phyloP scores from a whole-genome alignment of 2,888 invertebrate species.

The Rambutsinella grinnellia region DNA sequence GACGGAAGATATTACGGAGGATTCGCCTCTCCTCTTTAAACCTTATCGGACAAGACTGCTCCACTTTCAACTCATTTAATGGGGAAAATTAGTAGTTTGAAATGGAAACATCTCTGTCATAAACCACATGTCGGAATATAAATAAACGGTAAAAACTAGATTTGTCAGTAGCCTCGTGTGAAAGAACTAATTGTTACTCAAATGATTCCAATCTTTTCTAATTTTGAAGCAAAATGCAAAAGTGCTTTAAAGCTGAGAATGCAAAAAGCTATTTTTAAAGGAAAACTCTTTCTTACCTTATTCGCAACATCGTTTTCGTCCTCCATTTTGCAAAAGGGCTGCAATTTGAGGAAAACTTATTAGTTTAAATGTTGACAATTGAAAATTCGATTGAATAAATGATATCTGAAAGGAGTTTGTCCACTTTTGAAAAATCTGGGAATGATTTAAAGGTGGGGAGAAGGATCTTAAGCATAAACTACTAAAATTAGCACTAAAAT shows the following conservation, averaged over 20 bases:
- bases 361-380: not conserved
- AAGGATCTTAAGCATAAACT: too few species aligned
- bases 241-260: not conserved
- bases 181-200: too few species aligned
- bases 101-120: not conserved
- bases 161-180: too few species aligned
- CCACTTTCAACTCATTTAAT: not conserved
- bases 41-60: not conserved
- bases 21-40: too few species aligned
- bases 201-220: too few species aligned
- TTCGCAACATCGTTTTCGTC: not conserved
- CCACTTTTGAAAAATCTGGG: too few species aligned
- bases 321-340: conserved; percentile 7
- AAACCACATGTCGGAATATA: not conserved
- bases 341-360: not conserved
- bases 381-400: not conserved
- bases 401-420: too few species aligned
- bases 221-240: not conserved
- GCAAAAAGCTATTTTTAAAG: not conserved
- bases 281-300: conserved; percentile 9
- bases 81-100: too few species aligned
- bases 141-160: not conserved
- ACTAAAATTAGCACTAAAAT: too few species aligned
- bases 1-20: too few species aligned
- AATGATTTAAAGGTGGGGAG: too few species aligned